Evolutionary conservation across 2,113 vertebrate genomes (phyloP).

Genomic region (Menidia beryllina): DNA sequence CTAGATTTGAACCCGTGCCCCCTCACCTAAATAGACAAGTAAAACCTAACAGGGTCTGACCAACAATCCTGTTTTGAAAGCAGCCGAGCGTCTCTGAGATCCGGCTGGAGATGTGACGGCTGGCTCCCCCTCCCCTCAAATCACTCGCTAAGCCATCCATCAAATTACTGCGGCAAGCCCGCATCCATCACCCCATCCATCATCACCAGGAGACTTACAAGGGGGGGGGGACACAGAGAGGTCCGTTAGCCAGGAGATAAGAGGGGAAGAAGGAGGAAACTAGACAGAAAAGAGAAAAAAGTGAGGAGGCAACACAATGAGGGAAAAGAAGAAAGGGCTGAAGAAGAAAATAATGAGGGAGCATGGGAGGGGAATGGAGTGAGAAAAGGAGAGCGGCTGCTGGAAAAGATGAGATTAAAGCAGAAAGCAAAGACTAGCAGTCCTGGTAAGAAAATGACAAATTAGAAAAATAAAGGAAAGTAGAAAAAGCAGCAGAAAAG

Average conservation of each 20-base stretch:
- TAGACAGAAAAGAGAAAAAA: background rate
- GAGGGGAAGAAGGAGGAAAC: background rate
- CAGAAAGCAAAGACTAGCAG: background rate
- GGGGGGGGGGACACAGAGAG: conserved; percentile 2
- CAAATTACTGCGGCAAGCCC: conserved; percentile 40
- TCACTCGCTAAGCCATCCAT: conserved; percentile 32
- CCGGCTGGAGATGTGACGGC: background rate
- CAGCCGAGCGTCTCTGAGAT: background rate
- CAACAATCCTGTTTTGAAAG: conserved; percentile 1
- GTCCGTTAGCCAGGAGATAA: conserved; percentile 13
- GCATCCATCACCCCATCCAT: conserved; percentile 40
- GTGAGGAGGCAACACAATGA: background rate
- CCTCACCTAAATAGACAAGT: background rate
- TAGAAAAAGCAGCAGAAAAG: too few relatives aligned
- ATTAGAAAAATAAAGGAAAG: background rate
- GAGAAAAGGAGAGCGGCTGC: background rate
- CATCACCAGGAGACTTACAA: conserved; percentile 12
- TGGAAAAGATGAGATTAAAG: background rate
- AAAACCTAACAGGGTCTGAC: background rate
- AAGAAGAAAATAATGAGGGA: too few relatives aligned
- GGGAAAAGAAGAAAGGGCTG: background rate
- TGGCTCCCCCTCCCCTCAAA: background rate
- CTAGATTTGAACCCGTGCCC: conserved; percentile 13
- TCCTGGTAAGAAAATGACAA: background rate
- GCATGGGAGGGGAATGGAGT: background rate